Percentiles rank a stretch among this genome's conserved stretches.
Conservation (phyloP, 2,888 invertebrate species). For the Chironomus riparius region DNA sequence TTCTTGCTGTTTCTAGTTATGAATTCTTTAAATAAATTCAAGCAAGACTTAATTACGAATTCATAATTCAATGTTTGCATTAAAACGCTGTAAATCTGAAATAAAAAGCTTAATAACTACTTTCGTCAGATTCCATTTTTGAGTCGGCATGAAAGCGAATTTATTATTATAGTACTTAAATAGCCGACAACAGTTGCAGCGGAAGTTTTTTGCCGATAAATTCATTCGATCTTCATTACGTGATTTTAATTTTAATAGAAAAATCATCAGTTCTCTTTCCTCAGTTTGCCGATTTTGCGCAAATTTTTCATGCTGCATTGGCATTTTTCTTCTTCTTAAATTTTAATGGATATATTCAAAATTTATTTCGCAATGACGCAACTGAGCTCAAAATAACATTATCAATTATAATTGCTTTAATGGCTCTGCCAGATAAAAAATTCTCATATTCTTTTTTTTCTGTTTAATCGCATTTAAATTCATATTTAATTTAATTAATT, state of each 20-base stretch:
- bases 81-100: neutral
- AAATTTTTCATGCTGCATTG: neutral
- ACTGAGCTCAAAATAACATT: neutral
- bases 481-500: too few relatives aligned
- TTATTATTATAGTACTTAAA: neutral
- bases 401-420: neutral
- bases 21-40: too few relatives aligned
- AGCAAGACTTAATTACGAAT: neutral
- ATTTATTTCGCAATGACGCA: neutral
- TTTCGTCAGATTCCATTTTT: neutral
- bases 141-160: neutral
- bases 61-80: neutral
- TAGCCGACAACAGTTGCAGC: neutral
- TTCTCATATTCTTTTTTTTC: too few relatives aligned
- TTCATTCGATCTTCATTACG: neutral
- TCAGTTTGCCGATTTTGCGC: neutral
- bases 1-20: too few relatives aligned
- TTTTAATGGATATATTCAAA: too few relatives aligned
- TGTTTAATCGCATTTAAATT: too few relatives aligned
- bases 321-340: too few relatives aligned
- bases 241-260: slow-evolving; percentile 1
- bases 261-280: neutral
- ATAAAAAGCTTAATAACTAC: neutral
- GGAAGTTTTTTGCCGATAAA: neutral
- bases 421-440: neutral